phyloP scores from a whole-genome alignment of 2,797 vertebrate genomes.

The Rallus crepitans region DNA sequence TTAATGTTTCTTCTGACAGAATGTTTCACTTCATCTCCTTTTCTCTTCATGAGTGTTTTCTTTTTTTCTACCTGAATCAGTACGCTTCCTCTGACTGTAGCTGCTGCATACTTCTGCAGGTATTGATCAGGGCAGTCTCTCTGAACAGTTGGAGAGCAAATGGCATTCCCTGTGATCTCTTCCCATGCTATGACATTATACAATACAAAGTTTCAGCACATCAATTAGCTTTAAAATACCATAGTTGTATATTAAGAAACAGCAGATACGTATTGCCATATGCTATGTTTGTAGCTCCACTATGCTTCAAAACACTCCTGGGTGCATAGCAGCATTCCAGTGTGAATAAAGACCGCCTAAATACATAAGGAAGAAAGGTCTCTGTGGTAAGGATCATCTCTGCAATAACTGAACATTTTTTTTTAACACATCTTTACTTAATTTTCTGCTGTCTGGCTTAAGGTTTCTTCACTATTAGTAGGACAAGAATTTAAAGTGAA shows the following conservation, averaged over 20 bases:
- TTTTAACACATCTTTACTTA: background rate
- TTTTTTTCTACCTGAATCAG: background rate
- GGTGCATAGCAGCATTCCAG: background rate
- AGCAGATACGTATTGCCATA: constrained; percentile 1
- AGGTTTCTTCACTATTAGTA: constrained; percentile 29
- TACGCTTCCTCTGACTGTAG: background rate
- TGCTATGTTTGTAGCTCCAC: background rate
- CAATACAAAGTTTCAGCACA: background rate
- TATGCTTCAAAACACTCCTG: constrained; percentile 17
- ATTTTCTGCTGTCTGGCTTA: background rate
- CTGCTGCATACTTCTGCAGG: background rate
- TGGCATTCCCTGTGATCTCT: background rate
- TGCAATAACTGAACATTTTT: background rate
- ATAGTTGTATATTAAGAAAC: background rate
- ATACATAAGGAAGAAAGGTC: background rate
- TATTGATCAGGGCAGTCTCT: background rate
- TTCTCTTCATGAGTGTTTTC: background rate
- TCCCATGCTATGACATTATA: background rate
- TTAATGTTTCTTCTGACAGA: background rate
- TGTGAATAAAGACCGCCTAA: background rate
- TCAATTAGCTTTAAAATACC: constrained; percentile 21
- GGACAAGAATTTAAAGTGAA: constrained; percentile 47
- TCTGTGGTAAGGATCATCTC: background rate
- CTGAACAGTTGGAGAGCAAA: background rate
- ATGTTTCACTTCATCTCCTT: background rate